Evolutionary conservation across 2,113 vertebrate genomes (phyloP).

Genomic region (Tichodroma muraria): DNA sequence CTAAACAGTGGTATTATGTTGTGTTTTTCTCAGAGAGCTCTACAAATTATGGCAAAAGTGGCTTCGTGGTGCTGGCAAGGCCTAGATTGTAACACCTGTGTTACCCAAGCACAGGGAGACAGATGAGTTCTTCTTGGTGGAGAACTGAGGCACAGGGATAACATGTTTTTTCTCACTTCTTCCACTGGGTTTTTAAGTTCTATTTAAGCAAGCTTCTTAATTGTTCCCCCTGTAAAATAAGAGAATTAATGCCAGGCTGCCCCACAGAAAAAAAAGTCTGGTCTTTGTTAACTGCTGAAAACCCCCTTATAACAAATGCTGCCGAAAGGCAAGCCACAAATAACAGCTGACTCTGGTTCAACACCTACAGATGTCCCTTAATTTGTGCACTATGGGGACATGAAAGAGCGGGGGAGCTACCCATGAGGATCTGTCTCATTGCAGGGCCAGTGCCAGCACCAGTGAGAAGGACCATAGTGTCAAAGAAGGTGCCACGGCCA

Average conservation of each 20-base stretch:
- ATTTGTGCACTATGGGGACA: rapidly evolving
- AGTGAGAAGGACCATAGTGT: not conserved
- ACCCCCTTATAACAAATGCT: not conserved
- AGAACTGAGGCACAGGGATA: not conserved
- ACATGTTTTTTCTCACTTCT: not conserved
- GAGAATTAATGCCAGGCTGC: not conserved
- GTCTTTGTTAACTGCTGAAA: not conserved
- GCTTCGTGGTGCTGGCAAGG: rapidly evolving
- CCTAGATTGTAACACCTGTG: not conserved
- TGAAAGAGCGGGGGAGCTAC: not conserved
- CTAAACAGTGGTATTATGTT: not conserved
- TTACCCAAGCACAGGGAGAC: not conserved
- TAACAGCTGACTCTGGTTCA: not conserved
- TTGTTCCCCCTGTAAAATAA: not conserved
- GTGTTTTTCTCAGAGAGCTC: not conserved
- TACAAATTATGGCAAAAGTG: not conserved
- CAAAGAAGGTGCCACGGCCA: not conserved
- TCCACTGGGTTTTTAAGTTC: not conserved
- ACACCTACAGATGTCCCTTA: not conserved
- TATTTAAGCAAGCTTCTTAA: not conserved
- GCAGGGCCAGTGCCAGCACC: rapidly evolving
- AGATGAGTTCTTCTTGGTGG: not conserved
- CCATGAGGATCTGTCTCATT: not conserved
- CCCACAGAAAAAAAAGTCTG: not conserved
- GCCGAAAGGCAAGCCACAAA: not conserved